Conservation (phyloP, 2,888 invertebrate genomes). For the Anthophora plumipes region DNA sequence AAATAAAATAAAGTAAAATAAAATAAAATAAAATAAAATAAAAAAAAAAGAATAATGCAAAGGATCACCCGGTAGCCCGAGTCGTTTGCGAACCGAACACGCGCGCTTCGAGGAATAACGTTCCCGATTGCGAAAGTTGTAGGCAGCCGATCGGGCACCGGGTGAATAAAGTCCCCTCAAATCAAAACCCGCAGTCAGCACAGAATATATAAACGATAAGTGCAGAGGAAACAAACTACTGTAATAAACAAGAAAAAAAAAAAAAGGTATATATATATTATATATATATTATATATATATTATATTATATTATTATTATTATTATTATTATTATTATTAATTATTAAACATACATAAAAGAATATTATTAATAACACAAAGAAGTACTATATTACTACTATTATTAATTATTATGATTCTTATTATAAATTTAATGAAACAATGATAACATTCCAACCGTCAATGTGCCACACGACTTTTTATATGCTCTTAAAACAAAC, state of each 20-base stretch:
- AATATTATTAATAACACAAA: constrained; percentile 77
- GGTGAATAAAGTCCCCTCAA: constrained; percentile 80
- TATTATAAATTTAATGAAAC: constrained; percentile 81
- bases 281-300: constrained; percentile 74
- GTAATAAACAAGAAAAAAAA: constrained; percentile 80
- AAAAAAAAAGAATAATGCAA: constrained; percentile 8
- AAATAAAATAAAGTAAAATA: too few species aligned
- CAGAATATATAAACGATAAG: constrained; percentile 80
- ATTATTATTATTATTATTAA: constrained; percentile 71
- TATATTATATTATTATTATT: constrained; percentile 71
- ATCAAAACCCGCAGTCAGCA: constrained; percentile 84
- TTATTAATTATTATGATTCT: constrained; percentile 77
- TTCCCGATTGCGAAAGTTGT: background rate
- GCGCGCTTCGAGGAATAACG: background rate
- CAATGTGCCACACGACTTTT: constrained; percentile 88
- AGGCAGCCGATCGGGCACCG: constrained; percentile 59
- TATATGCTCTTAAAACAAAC: constrained; percentile 77
- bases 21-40: constrained; percentile 37
- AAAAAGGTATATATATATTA: constrained; percentile 75
- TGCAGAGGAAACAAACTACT: constrained; percentile 83
- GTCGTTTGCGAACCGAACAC: constrained; percentile 24
- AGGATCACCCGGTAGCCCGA: constrained; percentile 60
- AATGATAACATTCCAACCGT: constrained; percentile 88
- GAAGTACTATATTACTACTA: constrained; percentile 83
- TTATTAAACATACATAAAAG: constrained; percentile 75